Conservation (phyloP, 2,888 invertebrate genomes). For the Troglohyphantes excavatus region DNA sequence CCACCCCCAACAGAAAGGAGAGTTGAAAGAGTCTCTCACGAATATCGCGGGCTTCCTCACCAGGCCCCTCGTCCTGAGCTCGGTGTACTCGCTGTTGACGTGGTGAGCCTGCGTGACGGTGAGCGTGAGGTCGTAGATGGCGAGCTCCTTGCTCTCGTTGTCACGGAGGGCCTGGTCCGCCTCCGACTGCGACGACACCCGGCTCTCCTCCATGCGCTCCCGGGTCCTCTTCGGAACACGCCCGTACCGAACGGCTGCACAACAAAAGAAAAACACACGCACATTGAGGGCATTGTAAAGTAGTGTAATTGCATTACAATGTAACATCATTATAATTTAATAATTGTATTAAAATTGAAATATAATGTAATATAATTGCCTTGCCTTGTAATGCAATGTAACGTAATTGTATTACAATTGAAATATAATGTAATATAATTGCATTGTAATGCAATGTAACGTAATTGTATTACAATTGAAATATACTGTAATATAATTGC, state of each 20-base stretch:
- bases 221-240: conserved; percentile 96
- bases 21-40: conserved; percentile 82
- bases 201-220: conserved; percentile 87
- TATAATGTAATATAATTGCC: too few species aligned
- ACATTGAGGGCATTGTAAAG: too few species aligned
- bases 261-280: conserved; percentile 87
- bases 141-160: conserved; percentile 84
- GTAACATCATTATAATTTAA: too few species aligned
- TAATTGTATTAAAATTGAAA: too few species aligned
- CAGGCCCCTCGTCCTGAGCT: conserved; percentile 89
- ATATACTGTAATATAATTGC: too few species aligned
- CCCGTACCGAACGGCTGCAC: conserved; percentile 95
- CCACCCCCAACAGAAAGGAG: too few species aligned
- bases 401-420: too few species aligned
- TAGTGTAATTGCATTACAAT: too few species aligned
- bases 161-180: conserved; percentile 80
- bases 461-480: too few species aligned
- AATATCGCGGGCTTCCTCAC: conserved; percentile 88
- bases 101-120: conserved; percentile 92
- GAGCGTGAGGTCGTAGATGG: conserved; percentile 90
- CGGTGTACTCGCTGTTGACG: conserved; percentile 93
- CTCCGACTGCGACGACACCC: conserved; percentile 79
- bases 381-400: too few species aligned
- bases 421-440: too few species aligned
- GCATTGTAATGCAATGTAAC: too few species aligned